Evolutionary conservation across 2,113 vertebrate species (phyloP).

Genomic region (Phaethornis superciliosus): DNA sequence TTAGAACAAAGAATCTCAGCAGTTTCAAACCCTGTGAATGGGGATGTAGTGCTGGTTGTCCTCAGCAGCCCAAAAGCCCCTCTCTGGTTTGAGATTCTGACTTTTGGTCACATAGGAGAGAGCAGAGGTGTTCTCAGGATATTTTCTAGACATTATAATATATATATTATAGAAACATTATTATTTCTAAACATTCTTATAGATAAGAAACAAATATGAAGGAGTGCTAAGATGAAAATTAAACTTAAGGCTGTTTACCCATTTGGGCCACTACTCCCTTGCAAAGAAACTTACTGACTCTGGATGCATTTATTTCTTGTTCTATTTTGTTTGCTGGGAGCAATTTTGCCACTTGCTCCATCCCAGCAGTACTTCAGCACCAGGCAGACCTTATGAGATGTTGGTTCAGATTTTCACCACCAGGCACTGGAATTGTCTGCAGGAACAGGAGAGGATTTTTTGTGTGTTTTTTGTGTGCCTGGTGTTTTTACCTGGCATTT

Average conservation of each 20-base stretch:
- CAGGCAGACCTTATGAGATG: neutral
- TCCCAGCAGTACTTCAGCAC: too few relatives aligned
- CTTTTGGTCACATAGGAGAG: neutral
- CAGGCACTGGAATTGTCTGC: neutral
- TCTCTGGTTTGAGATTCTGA: neutral
- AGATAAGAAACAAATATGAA: neutral
- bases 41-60: neutral
- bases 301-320: neutral
- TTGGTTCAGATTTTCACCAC: neutral
- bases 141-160: neutral
- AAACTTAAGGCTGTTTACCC: neutral
- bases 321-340: neutral
- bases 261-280: neutral
- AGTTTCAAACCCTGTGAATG: neutral
- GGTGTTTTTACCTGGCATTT: fast-evolving
- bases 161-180: too few relatives aligned
- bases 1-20: neutral
- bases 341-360: neutral
- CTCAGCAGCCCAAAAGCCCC: neutral
- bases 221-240: neutral
- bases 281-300: neutral
- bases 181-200: neutral
- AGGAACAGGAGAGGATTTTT: neutral
- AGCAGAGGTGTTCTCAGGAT: neutral
- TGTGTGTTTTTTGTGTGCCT: neutral